phyloP scores from a whole-genome alignment of 2,113 vertebrate genomes.

The Aphelocoma coerulescens region DNA sequence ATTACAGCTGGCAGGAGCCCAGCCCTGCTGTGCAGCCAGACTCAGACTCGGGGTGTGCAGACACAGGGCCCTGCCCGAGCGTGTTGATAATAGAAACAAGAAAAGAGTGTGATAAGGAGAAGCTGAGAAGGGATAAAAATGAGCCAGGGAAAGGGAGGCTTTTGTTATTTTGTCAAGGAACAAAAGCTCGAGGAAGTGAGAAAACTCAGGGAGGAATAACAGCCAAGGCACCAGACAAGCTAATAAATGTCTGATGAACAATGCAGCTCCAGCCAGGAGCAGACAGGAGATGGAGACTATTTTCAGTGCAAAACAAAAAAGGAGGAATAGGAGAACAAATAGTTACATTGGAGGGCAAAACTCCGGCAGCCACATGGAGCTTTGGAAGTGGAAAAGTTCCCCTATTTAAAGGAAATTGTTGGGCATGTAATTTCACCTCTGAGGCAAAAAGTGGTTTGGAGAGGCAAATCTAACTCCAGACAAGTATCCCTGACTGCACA shows the following conservation, averaged over 20 bases:
- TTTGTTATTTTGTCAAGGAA: conserved; percentile 52
- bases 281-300: background rate
- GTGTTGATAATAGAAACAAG: background rate
- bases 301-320: background rate
- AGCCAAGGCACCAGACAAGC: conserved; percentile 13
- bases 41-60: background rate
- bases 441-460: background rate
- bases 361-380: background rate
- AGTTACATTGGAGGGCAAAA: background rate
- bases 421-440: background rate
- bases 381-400: background rate
- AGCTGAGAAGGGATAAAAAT: conserved; percentile 40
- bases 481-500: background rate
- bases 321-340: background rate
- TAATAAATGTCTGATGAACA: conserved; percentile 38
- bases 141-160: background rate
- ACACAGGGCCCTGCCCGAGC: background rate
- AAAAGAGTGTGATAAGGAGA: conserved; percentile 21
- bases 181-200: conserved; percentile 16
- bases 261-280: background rate
- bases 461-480: background rate
- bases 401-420: background rate
- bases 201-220: background rate
- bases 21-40: background rate
- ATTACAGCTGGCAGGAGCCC: background rate